Percentiles rank a stretch among this genome's conserved stretches.
Conservation (phyloP, 2,113 vertebrate genomes). For the Urocitellus parryii region DNA sequence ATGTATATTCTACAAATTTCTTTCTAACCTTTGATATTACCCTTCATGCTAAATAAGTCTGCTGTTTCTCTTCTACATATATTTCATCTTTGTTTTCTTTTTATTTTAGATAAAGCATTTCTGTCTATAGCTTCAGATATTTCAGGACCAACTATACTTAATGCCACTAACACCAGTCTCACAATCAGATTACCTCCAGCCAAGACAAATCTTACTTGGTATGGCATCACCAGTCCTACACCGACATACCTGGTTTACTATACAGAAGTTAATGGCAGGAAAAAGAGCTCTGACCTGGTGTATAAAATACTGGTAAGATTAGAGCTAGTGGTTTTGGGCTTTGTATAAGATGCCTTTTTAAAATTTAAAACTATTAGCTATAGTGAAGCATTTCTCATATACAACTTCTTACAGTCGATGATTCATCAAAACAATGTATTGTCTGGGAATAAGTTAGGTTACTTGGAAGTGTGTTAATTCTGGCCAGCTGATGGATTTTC, state of each 20-base stretch:
- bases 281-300: conserved; percentile 40
- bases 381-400: neutral
- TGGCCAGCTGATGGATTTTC: neutral
- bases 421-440: neutral
- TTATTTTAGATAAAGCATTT: conserved; percentile 86
- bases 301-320: conserved; percentile 83
- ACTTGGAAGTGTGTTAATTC: neutral
- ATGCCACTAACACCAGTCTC: conserved; percentile 84
- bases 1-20: neutral
- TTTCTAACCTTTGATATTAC: neutral
- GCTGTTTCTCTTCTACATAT: neutral
- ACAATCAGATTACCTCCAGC: conserved; percentile 76
- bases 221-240: conserved; percentile 69
- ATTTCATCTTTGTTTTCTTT: neutral
- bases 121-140: conserved; percentile 65
- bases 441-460: neutral
- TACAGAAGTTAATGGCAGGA: conserved; percentile 18
- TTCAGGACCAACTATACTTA: conserved; percentile 78
- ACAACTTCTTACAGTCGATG: neutral
- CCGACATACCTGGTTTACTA: conserved; percentile 83
- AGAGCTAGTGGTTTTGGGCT: neutral
- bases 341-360: neutral
- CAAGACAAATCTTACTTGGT: conserved; percentile 75
- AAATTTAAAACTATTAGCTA: neutral
- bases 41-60: neutral